Evolutionary conservation across 2,888 invertebrate species (phyloP).

Genomic region (Drosophila kanekoi): DNA sequence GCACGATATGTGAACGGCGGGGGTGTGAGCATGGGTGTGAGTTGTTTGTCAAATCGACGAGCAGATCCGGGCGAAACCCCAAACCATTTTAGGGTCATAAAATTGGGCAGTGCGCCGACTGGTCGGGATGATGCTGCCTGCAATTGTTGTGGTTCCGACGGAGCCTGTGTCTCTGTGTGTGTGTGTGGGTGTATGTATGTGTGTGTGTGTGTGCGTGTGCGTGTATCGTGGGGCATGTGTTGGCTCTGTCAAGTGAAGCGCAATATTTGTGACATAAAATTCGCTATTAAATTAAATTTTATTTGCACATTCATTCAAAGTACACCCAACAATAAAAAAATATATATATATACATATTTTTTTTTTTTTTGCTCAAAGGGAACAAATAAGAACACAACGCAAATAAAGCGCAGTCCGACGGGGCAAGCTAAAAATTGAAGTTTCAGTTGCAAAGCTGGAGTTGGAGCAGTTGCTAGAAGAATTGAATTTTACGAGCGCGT

Average conservation of each 20-base stretch:
- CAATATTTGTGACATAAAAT: conserved; percentile 78
- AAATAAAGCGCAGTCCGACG: neutral
- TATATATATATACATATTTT: conserved; percentile 7
- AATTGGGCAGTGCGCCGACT: conserved; percentile 45
- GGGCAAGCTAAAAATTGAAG: neutral
- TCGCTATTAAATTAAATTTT: conserved; percentile 80
- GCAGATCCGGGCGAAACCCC: conserved; percentile 19
- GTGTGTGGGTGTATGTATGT: conserved; percentile 1
- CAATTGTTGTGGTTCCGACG: neutral
- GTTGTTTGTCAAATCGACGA: conserved; percentile 43
- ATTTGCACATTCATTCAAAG: conserved; percentile 78
- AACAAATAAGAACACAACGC: conserved; percentile 2
- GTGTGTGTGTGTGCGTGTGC: neutral
- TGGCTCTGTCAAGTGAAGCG: conserved; percentile 55
- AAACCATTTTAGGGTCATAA: conserved; percentile 62
- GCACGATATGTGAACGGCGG: conserved; percentile 36
- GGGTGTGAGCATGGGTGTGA: conserved; percentile 1
- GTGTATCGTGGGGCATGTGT: conserved; percentile 10
- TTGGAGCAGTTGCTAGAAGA: conserved; percentile 38
- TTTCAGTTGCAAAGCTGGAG: neutral
- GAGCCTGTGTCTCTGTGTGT: neutral
- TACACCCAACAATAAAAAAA: conserved; percentile 45
- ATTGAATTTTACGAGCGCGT: conserved; percentile 74
- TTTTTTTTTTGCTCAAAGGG: neutral
- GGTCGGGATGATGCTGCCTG: neutral